Base-by-base conservation (phyloP, 2,113 vertebrate genomes). In the Corvus hawaiiensis region DNA sequence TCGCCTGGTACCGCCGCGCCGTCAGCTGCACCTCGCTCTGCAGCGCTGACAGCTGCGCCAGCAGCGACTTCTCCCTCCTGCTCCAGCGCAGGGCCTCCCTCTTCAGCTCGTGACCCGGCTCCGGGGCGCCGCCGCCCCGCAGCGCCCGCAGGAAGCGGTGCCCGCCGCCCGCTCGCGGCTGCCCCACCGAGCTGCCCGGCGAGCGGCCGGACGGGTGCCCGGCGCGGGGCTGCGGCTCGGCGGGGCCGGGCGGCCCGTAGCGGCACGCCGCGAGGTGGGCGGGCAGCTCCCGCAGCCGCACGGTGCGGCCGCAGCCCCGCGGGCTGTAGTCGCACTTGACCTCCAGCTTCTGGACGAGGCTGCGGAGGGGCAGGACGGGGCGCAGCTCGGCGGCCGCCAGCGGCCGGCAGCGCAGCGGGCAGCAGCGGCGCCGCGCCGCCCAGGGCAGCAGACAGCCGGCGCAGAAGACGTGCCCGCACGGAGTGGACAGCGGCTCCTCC, bases 391-490 rank as follows among this genome's bases (percentile, higher is more conserved):
- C 75, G 7, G 88, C 78, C 22, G 94, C 96, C 79, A 97, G 77
- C 54, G 93, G 73, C 73, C 63, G 95, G 95, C 97, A 98, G 51
- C 82, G 89, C 63, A 97, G 90, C 11, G 98, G 98, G 91, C 97
- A 98, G 64, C 67, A 94, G 79, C 95, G 96, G 15, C 89, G 73
- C 86, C 89, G 91, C 80, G 85, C 93, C 59, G 94, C 97, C 98
- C 98, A 97, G 73, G 98, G 97, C 91, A 97, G 93, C 72, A 97
- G 88, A 93, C 98, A 98, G 84, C 90, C 62, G 79, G 97, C 96
- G 80, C 98, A 97, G 89, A 97, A 98, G 84, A 97, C 96, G 96
- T 97, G 97, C 3, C 98, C 97, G 92, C 98, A 96, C 26, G 97
- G 97, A 20, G 98, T 95, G 96, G 95, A 91, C 84, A 97, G 90